phyloP scores from a whole-genome alignment of 2,113 vertebrate species.

The Burhinus bistriatus region DNA sequence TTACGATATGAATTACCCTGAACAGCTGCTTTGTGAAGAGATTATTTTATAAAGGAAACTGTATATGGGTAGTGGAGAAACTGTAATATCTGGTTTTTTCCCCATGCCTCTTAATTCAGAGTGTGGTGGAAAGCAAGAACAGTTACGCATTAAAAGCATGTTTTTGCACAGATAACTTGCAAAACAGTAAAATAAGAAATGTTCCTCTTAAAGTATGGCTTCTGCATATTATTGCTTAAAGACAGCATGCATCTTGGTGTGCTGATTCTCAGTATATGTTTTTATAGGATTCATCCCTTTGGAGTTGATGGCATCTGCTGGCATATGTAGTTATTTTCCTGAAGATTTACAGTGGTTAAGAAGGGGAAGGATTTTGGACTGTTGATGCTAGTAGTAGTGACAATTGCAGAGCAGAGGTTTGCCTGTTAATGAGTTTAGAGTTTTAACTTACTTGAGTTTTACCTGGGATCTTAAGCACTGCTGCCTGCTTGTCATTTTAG shows the following conservation, averaged over 20 bases:
- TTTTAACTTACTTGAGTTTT: background rate
- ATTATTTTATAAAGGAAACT: background rate
- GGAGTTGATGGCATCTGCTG: background rate
- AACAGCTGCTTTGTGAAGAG: background rate
- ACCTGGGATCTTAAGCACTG: background rate
- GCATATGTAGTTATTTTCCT: background rate
- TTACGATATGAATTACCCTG: background rate
- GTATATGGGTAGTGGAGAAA: background rate
- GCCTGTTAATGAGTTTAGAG: background rate
- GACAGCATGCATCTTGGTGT: fast-evolving
- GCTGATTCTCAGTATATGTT: background rate
- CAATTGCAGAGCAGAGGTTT: background rate
- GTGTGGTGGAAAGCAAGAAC: background rate
- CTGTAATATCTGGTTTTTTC: background rate
- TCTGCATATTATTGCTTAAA: background rate
- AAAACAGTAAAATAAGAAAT: background rate
- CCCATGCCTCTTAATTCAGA: background rate
- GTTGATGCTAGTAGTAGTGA: too few species aligned
- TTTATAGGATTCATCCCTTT: background rate
- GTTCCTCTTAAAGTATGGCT: background rate
- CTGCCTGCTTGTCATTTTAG: background rate
- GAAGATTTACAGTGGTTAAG: background rate
- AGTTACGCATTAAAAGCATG: background rate
- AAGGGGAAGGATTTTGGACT: background rate
- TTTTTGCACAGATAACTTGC: background rate